Evolutionary conservation across 2,797 vertebrate species (phyloP), one percentile per base, ranked within the genome.

Genomic region (Labroides dimidiatus): DNA sequence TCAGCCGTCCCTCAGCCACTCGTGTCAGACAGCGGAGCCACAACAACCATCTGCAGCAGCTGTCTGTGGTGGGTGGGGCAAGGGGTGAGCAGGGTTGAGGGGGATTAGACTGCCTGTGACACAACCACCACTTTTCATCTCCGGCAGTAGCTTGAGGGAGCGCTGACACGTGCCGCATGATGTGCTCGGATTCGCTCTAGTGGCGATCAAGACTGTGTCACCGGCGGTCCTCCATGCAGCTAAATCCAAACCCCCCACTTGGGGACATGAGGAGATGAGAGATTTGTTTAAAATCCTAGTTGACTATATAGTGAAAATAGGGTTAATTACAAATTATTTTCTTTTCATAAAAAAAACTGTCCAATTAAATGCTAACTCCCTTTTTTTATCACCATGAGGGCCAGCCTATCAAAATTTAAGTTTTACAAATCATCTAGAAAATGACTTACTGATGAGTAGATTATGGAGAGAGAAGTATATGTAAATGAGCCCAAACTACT

Each of bases 81-180:
- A 37, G 21, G 50, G 45, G 43, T 12, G 51, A 20, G 17, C 39
- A 17, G 33, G n/a, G 58, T 20, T 33, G 69, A 7, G 23, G 19
- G n/a, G 77, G 72, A 87, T 91, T 89, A 88, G 60, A 66, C 6
- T 8, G 66, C 56, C 45, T 10, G 48, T 81, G 85, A 81, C 72
- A 84, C 85, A 80, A 56, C 53, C 64, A 59, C 60, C 72, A 74
- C 70, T 74, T 87, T 86, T 87, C 73, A 79, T 89, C 86, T 86
- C 74, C 79, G 48, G 41, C 53, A 57, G 36, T 16, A 24, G 41
- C 49, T 15, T 1, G 11, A 60, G 13, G 42, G 36, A 67, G 70
- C 10, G 6, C 47, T 23, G 42, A 75, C 87, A 80, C 67, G 19
- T 78, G 77, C 64, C 66, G 53, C 48, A 37, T 75, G 73, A 49